Conservation (phyloP, 2,888 invertebrate genomes). For the Eupelmus urozonus region DNA sequence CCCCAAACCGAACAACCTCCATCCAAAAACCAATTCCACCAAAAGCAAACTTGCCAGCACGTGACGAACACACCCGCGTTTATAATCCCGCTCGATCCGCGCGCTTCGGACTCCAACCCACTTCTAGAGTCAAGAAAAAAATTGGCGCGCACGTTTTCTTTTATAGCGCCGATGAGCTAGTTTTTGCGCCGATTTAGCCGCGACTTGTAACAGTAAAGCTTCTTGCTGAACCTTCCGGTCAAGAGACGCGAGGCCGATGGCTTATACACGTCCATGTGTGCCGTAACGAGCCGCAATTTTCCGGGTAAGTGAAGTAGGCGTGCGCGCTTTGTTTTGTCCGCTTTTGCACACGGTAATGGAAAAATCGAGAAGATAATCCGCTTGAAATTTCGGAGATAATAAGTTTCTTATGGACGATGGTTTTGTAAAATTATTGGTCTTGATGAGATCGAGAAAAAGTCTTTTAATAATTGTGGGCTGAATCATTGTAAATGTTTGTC, state of each 20-base stretch:
- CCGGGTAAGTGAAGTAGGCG: neutral
- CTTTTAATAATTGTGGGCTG: too few relatives aligned
- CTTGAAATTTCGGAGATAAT: too few relatives aligned
- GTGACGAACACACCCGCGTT: neutral
- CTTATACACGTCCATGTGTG: neutral
- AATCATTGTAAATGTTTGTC: too few relatives aligned
- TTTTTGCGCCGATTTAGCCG: slow-evolving; percentile 5
- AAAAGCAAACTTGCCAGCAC: slow-evolving; percentile 32
- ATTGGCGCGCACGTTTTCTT: slow-evolving; percentile 21
- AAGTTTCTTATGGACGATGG: too few relatives aligned
- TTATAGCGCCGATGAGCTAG: slow-evolving; percentile 4
- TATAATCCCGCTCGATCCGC: neutral
- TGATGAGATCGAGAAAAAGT: too few relatives aligned
- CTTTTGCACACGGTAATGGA: neutral
- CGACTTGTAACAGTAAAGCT: slow-evolving; percentile 39
- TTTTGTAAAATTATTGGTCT: too few relatives aligned
- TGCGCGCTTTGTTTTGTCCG: neutral
- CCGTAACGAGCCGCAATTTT: slow-evolving; percentile 21
- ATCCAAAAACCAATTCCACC: too few relatives aligned
- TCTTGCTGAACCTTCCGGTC: slow-evolving; percentile 4
- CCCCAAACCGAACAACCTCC: too few relatives aligned
- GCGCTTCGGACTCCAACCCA: slow-evolving; percentile 6
- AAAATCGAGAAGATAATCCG: too few relatives aligned
- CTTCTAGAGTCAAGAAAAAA: slow-evolving; percentile 1
- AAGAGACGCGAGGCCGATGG: too few relatives aligned